A percentile compares a stretch with the other conserved stretches of the same genome.
Conservation (phyloP, 2,797 vertebrate species). For the Gadopsis marmoratus region DNA sequence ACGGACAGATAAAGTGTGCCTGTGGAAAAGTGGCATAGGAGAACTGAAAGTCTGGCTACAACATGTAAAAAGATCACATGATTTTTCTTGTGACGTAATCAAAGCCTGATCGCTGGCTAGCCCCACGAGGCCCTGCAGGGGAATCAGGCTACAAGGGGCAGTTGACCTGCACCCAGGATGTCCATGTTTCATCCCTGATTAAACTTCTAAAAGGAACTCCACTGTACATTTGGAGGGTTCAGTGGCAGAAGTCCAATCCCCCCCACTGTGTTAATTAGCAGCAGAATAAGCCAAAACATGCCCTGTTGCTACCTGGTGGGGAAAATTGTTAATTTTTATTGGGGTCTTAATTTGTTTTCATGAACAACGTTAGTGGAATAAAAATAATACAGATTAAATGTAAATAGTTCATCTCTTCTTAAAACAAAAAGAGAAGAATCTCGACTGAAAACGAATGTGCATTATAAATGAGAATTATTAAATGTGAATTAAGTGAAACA, state of each 20-base stretch:
- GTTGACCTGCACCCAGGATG: slow-evolving; percentile 30
- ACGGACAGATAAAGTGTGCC: slow-evolving; percentile 34
- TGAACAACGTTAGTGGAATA: slow-evolving; percentile 66
- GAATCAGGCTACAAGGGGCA: slow-evolving; percentile 29
- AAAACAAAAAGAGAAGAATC: slow-evolving; percentile 50
- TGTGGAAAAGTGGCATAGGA: slow-evolving; percentile 17
- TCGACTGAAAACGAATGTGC: slow-evolving; percentile 58
- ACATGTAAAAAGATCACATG: neutral
- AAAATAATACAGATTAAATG: slow-evolving; percentile 42
- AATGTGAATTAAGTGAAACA: slow-evolving; percentile 46
- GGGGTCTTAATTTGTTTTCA: slow-evolving; percentile 81
- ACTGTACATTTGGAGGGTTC: slow-evolving; percentile 82
- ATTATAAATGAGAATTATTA: slow-evolving; percentile 6
- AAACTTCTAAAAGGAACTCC: slow-evolving; percentile 69
- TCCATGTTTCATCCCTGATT: slow-evolving; percentile 41
- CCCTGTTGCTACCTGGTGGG: slow-evolving; percentile 46
- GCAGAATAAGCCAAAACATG: slow-evolving; percentile 77
- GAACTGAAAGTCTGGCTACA: neutral
- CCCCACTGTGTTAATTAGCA: slow-evolving; percentile 77
- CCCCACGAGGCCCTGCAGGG: slow-evolving; percentile 40
- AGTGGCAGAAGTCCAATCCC: slow-evolving; percentile 65
- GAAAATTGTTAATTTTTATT: slow-evolving; percentile 47
- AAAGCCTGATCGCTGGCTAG: slow-evolving; percentile 7
- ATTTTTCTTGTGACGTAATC: neutral
- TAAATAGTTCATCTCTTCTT: slow-evolving; percentile 62